Base-by-base conservation (phyloP, 1,140 invertebrate genomes). In the Diorhabda elongata region DNA sequence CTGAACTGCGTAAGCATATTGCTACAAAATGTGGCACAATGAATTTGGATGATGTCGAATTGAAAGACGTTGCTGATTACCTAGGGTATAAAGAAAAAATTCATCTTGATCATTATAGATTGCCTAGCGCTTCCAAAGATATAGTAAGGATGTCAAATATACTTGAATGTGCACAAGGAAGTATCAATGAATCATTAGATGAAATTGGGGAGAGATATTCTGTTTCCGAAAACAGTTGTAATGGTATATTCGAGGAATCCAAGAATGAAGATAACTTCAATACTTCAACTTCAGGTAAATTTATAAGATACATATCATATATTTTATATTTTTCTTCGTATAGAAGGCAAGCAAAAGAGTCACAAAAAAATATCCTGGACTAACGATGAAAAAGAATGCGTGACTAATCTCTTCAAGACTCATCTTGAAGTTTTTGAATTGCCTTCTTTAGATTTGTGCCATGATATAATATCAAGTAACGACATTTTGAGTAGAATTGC, bases 11-110 rank as follows among this genome's bases (percentile, higher is more conserved):
- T 26, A 26, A 26, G 26, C 26, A 26, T 26, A 26, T 26, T 26
- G 26, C 26, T 26, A 26, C 26, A 26, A 26, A 26, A 26, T 26
- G 26, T 8, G 61, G 26, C 42, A 61, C 60, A 44, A 47, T 63
- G 61, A 45, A 63, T 9, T 45, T 63, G 44, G 8, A 5, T 26
- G 42, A 26, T 42, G 42, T 63, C 43, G 61, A 63, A 8, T 0
- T 44, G 4, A 63, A 63, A 63, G n/a, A 63, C 44, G n/a, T 63
- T 9, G 61, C 61, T n/a, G 61, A 63, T 0, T 63, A 63, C 9
- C 7, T 63, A 44, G 61, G 61, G 5, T 44, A 63, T 45, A 42
- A 63, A n/a, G 61, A 63, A 9, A 63, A 45, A 26, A 63, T 63
- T 4, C 61, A 63, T 45, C 43, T 63, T 0, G 61, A 63, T 3